Conservation (phyloP, 2,113 vertebrate species). For the Gymnobelideus leadbeateri region DNA sequence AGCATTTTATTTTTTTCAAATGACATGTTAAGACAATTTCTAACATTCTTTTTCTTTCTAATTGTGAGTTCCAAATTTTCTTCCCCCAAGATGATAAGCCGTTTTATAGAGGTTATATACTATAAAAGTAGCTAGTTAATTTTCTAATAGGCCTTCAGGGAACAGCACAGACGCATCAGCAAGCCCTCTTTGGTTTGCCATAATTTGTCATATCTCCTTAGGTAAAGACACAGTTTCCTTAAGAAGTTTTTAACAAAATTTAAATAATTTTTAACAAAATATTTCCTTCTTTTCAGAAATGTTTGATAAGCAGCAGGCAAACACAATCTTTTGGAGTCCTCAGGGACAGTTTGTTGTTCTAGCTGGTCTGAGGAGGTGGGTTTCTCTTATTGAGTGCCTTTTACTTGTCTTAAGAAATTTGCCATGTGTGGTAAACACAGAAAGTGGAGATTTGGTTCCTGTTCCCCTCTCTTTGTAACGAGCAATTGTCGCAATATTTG, state of each 20-base stretch:
- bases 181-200: accelerated
- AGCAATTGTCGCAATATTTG: background rate
- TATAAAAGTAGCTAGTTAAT: too few relatives aligned
- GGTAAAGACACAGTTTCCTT: accelerated
- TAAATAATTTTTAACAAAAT: background rate
- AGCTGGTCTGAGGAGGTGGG: conserved; percentile 96
- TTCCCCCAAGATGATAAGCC: background rate
- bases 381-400: background rate
- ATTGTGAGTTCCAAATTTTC: too few relatives aligned
- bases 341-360: conserved; percentile 98
- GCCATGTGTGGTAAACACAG: too few relatives aligned
- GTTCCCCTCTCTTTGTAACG: background rate
- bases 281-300: conserved; percentile 86
- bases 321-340: conserved; percentile 99
- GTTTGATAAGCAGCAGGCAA: conserved; percentile 98
- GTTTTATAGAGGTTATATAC: too few relatives aligned
- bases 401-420: accelerated
- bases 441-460: accelerated
- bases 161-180: accelerated
- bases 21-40: background rate
- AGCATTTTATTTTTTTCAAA: background rate
- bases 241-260: background rate
- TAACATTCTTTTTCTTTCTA: background rate
- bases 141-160: background rate
- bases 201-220: background rate